phyloP scores from a whole-genome alignment of 2,113 vertebrate genomes.

The Psittacus erithacus region DNA sequence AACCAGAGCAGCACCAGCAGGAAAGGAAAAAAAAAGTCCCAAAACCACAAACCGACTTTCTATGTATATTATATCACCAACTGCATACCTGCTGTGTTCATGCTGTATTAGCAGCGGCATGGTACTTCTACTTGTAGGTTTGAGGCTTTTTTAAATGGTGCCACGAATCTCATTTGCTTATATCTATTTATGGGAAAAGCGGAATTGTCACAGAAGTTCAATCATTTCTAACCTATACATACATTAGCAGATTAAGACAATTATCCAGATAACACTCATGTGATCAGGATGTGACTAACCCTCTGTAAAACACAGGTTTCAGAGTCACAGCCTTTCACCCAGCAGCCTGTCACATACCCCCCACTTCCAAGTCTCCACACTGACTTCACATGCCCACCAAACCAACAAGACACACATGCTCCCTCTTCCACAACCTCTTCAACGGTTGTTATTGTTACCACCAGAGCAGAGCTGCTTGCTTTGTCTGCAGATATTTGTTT shows the following conservation, averaged over 20 bases:
- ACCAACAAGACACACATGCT: rapidly evolving
- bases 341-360: not conserved
- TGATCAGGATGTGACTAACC: not conserved
- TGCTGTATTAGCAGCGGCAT: not conserved
- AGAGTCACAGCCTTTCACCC: not conserved
- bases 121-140: not conserved
- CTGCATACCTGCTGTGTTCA: too few relatives aligned
- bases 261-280: rapidly evolving
- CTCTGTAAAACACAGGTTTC: not conserved
- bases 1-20: not conserved
- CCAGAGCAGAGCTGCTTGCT: not conserved
- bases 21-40: not conserved
- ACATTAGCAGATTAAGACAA: not conserved
- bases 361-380: rapidly evolving
- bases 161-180: not conserved
- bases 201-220: not conserved
- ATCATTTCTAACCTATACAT: not conserved
- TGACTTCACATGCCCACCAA: not conserved
- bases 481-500: not conserved
- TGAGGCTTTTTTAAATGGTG: not conserved
- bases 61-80: too few relatives aligned
- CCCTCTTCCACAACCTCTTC: not conserved
- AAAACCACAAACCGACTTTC: not conserved
- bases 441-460: not conserved
- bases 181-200: not conserved